These are phyloP conservation scores for Drosophila nigromelanica DNA, from an alignment of 1,140 invertebrate genomes.

Conservation along the genomic window DNA sequence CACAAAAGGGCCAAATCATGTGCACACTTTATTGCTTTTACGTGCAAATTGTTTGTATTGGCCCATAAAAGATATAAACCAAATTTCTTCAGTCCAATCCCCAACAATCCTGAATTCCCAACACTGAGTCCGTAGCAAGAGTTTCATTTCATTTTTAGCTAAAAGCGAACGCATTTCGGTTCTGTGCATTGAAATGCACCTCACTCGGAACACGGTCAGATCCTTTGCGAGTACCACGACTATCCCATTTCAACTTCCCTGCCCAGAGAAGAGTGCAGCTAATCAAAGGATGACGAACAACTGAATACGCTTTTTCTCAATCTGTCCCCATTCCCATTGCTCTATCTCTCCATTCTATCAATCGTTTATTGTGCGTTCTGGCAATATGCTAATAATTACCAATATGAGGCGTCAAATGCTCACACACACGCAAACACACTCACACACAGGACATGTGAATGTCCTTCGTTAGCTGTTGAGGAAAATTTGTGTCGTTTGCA, in stretches of 20 bases:
- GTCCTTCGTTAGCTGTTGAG: slow-evolving; percentile 19
- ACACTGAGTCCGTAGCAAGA: slow-evolving; percentile 27
- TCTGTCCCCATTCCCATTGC: neutral
- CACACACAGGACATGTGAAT: neutral
- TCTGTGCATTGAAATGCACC: slow-evolving; percentile 41
- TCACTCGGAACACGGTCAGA: neutral
- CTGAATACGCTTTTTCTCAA: neutral
- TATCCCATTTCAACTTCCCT: too few species aligned
- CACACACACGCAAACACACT: slow-evolving; percentile 9
- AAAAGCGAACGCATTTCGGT: slow-evolving; percentile 48
- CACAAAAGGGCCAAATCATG: slow-evolving; percentile 55
- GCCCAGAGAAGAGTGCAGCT: slow-evolving; percentile 20
- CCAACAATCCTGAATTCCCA: neutral
- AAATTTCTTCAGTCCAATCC: slow-evolving; percentile 61
- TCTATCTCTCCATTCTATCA: neutral
- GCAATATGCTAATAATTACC: slow-evolving; percentile 76
- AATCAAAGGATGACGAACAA: slow-evolving; percentile 55
- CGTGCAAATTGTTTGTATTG: slow-evolving; percentile 78
- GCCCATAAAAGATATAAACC: slow-evolving; percentile 70
- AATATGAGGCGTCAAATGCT: slow-evolving; percentile 74
- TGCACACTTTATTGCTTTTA: slow-evolving; percentile 74
- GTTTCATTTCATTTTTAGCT: slow-evolving; percentile 65
- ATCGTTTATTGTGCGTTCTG: slow-evolving; percentile 22
- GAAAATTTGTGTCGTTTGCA: slow-evolving; percentile 48
- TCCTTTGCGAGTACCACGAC: neutral